Percentiles rank a stretch among this genome's conserved stretches.
Evolutionary conservation across 2,113 vertebrate species (phyloP).

Genomic region (Columba janthina): DNA sequence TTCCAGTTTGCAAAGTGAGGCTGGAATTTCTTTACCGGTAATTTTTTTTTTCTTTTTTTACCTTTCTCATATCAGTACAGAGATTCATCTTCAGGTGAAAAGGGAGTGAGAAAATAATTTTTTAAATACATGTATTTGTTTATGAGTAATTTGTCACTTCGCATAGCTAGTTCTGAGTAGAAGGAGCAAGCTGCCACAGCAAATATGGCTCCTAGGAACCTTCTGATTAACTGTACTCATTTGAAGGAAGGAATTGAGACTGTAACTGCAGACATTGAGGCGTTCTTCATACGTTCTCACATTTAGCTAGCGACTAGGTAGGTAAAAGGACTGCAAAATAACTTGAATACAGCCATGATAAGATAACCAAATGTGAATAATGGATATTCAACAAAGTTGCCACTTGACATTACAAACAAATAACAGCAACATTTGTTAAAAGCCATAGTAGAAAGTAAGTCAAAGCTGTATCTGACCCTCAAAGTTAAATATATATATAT

Average conservation of each 20-base stretch:
- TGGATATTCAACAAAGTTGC: not conserved
- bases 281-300: not conserved
- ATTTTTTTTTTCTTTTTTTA: not conserved
- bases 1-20: not conserved
- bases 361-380: not conserved
- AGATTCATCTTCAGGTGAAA: not conserved
- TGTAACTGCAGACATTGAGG: not conserved
- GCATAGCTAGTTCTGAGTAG: not conserved
- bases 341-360: not conserved
- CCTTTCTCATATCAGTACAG: not conserved
- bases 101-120: not conserved
- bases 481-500: not conserved
- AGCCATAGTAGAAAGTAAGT: not conserved
- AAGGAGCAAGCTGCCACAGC: not conserved
- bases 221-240: not conserved
- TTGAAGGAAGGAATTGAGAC: not conserved
- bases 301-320: not conserved
- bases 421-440: not conserved
- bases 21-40: not conserved
- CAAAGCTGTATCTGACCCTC: not conserved
- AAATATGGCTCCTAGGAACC: not conserved
- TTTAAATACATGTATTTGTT: not conserved
- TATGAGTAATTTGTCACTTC: not conserved
- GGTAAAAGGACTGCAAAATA: not conserved
- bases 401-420: not conserved